phyloP scores from a whole-genome alignment of 2,888 invertebrate species.

The Trichacis sp. region DNA sequence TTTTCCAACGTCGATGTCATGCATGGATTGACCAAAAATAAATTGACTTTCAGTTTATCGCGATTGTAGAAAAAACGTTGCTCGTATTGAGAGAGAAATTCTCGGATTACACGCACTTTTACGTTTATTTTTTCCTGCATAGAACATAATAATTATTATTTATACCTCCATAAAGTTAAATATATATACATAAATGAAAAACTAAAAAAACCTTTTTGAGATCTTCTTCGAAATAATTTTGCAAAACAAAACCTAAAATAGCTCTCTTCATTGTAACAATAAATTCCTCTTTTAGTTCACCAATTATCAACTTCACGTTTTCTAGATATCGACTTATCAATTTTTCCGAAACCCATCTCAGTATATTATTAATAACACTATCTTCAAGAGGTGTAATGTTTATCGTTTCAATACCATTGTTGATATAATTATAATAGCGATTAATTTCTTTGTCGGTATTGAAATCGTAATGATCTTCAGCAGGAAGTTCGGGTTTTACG shows the following conservation, averaged over 20 bases:
- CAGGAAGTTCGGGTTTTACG: constrained; percentile 72
- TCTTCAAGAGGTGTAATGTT: constrained; percentile 87
- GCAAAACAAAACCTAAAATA: constrained; percentile 89
- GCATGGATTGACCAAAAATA: constrained; percentile 86
- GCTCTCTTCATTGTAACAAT: constrained; percentile 90
- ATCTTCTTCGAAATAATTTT: constrained; percentile 73
- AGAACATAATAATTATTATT: not conserved
- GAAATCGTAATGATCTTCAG: constrained; percentile 66
- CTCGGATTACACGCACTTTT: not conserved
- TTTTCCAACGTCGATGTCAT: constrained; percentile 83
- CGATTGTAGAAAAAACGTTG: constrained; percentile 56
- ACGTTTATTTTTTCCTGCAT: constrained; percentile 5
- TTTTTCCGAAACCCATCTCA: constrained; percentile 74
- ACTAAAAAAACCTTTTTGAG: constrained; percentile 3
- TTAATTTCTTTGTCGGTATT: constrained; percentile 77
- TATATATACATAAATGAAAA: too few relatives aligned
- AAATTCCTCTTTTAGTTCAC: constrained; percentile 88
- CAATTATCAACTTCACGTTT: constrained; percentile 74
- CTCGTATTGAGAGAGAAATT: constrained; percentile 31
- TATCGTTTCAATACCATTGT: constrained; percentile 90
- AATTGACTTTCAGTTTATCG: constrained; percentile 70
- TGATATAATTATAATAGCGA: constrained; percentile 90
- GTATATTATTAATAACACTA: constrained; percentile 77
- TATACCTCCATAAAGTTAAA: too few relatives aligned
- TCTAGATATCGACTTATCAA: constrained; percentile 74